phyloP scores from a whole-genome alignment of 2,113 vertebrate genomes.

The Numida meleagris region DNA sequence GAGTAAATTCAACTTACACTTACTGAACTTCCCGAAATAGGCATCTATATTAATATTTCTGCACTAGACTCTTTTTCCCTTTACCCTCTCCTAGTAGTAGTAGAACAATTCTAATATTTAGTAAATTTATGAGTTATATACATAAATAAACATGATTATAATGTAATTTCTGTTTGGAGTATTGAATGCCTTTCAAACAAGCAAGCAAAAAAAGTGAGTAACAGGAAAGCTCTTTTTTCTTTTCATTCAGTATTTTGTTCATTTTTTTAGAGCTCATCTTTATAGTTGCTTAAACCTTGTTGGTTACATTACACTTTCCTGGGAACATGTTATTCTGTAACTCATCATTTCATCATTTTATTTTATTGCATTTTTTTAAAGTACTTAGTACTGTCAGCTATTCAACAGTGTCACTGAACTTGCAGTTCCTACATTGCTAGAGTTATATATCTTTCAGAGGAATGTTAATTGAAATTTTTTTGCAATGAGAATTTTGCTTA shows the following conservation, averaged over 20 bases:
- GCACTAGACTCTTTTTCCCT: background rate
- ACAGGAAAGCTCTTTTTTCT: background rate
- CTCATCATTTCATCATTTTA: background rate
- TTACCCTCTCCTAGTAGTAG: rapidly evolving
- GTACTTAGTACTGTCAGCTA: background rate
- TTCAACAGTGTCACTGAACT: background rate
- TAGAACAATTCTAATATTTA: background rate
- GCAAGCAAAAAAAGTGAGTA: background rate
- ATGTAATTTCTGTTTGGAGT: background rate
- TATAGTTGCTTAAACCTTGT: background rate
- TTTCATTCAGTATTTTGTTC: background rate
- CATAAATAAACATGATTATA: background rate
- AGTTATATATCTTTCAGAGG: background rate
- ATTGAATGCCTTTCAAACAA: background rate
- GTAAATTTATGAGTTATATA: background rate
- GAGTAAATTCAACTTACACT: background rate
- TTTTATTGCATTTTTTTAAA: background rate
- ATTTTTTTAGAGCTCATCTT: background rate
- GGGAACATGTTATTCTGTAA: background rate
- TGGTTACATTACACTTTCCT: background rate
- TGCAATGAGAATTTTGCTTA: background rate
- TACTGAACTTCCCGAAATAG: background rate
- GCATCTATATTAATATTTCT: background rate
- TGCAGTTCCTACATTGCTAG: background rate
- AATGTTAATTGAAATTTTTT: background rate